These are phyloP conservation scores for Lonchura striata DNA, from an alignment of 2,113 vertebrate genomes.

Conservation along the genomic window DNA sequence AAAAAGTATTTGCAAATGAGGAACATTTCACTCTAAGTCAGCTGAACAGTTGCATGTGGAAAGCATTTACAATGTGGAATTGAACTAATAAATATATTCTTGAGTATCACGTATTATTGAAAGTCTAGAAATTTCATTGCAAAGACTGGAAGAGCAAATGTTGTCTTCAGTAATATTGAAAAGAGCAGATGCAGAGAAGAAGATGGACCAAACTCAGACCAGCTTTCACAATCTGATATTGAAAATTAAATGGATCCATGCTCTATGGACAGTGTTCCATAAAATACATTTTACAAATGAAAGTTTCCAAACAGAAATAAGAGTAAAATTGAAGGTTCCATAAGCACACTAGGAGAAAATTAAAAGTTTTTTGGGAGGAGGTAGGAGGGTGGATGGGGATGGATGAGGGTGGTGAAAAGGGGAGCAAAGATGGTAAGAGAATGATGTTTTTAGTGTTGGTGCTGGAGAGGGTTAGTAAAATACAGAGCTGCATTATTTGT, in stretches of 20 bases:
- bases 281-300: neutral
- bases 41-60: neutral
- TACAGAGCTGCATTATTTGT: neutral
- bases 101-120: neutral
- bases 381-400: accelerated
- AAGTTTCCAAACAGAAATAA: neutral
- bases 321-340: neutral
- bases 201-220: neutral
- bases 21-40: neutral
- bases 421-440: neutral
- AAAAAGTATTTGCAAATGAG: neutral
- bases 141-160: neutral
- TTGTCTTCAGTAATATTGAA: neutral
- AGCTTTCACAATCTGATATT: neutral
- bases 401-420: accelerated
- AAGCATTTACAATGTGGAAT: neutral
- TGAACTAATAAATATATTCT: neutral
- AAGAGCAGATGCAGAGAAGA: neutral
- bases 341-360: neutral
- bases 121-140: neutral
- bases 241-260: neutral
- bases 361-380: accelerated
- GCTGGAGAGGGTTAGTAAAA: neutral
- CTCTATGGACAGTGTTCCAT: neutral
- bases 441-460: neutral